These are phyloP conservation scores for Papilio gigon DNA, from an alignment of 2,888 invertebrate genomes.

Conservation along the genomic window DNA sequence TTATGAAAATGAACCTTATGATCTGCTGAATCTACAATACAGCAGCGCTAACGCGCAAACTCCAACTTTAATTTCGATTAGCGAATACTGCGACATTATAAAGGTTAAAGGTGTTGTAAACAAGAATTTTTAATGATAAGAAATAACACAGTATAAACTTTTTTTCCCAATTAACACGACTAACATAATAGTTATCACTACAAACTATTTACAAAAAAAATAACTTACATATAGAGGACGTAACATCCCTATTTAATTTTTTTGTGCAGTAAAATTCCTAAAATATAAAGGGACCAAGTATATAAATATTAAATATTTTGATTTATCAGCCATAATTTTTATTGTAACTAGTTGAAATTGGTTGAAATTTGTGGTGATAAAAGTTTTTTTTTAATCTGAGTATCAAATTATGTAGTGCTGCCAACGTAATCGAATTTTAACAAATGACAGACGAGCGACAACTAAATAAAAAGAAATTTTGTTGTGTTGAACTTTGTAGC, in stretches of 20 bases:
- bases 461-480: slow-evolving; percentile 72
- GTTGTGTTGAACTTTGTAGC: slow-evolving; percentile 74
- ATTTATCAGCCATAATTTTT: not conserved
- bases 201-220: not conserved
- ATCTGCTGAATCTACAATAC: slow-evolving; percentile 21
- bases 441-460: slow-evolving; percentile 50
- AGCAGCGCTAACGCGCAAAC: slow-evolving; percentile 41
- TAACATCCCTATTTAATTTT: not conserved
- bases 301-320: not conserved
- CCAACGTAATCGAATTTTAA: slow-evolving; percentile 44
- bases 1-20: slow-evolving; percentile 11
- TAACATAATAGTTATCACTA: not conserved
- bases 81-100: slow-evolving; percentile 29
- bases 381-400: slow-evolving; percentile 11
- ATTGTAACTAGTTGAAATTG: not conserved
- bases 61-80: slow-evolving; percentile 40
- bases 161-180: not conserved
- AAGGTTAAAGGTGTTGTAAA: slow-evolving; percentile 13
- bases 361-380: not conserved
- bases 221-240: not conserved
- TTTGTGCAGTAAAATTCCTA: not conserved
- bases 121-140: not conserved
- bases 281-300: not conserved
- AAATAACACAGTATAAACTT: not conserved
- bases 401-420: slow-evolving; percentile 40